Percentiles rank a stretch among this genome's conserved stretches.
Evolutionary conservation across 1,140 invertebrate genomes (phyloP).

Genomic region (Drosophila suzukii): DNA sequence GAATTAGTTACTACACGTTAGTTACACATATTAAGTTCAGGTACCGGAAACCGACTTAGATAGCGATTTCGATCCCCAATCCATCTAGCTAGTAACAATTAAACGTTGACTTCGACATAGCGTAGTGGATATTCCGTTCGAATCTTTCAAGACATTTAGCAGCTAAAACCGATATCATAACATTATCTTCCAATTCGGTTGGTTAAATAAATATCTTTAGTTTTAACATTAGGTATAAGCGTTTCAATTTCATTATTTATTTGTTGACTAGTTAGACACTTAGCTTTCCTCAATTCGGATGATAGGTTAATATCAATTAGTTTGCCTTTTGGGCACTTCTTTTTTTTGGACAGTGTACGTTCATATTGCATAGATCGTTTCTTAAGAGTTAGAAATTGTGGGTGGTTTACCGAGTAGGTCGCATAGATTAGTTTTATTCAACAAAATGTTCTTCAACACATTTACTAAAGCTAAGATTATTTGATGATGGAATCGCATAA

Average conservation of each 20-base stretch:
- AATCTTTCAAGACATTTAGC: conserved; percentile 60
- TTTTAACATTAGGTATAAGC: conserved; percentile 58
- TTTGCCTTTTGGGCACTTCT: conserved; percentile 26
- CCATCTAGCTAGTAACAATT: conserved; percentile 26
- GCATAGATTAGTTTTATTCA: conserved; percentile 31
- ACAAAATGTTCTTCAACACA: conserved; percentile 15
- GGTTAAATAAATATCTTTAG: conserved; percentile 47
- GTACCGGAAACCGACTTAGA: conserved; percentile 4
- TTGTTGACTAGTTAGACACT: conserved; percentile 74
- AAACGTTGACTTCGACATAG: conserved; percentile 29
- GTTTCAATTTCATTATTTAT: conserved; percentile 74
- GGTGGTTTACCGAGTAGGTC: conserved; percentile 74
- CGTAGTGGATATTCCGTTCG: conserved; percentile 31
- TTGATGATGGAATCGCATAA: conserved; percentile 17
- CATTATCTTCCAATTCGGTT: conserved; percentile 35
- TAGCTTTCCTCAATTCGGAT: conserved; percentile 40
- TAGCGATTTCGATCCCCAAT: background rate
- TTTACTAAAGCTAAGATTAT: conserved; percentile 23
- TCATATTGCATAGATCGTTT: conserved; percentile 62
- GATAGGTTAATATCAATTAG: conserved; percentile 45
- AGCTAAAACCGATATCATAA: conserved; percentile 52
- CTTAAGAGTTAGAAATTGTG: conserved; percentile 56
- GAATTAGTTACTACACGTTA: conserved; percentile 26
- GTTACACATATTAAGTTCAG: conserved; percentile 31
- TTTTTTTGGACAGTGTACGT: conserved; percentile 59